A percentile compares a stretch with the other conserved stretches of the same genome.
Evolutionary conservation across 2,888 invertebrate genomes (phyloP).

Genomic region (Rosalia funebris): DNA sequence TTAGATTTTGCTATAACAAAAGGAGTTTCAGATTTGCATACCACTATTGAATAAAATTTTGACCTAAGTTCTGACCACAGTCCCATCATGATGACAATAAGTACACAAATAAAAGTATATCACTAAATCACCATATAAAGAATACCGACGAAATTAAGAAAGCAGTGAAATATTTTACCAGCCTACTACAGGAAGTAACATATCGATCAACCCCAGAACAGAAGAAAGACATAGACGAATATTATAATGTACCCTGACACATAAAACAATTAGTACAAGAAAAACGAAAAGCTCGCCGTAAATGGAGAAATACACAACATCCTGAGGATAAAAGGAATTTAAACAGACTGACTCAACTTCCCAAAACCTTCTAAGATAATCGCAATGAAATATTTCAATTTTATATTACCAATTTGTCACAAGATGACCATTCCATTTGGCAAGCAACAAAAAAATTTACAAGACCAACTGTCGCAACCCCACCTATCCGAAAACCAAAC

Average conservation of each 20-base stretch:
- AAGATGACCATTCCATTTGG: constrained; percentile 7
- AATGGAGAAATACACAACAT: background rate
- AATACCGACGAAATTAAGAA: background rate
- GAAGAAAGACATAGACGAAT: background rate
- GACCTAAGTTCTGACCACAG: constrained; percentile 1
- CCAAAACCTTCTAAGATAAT: background rate
- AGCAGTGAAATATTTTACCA: background rate
- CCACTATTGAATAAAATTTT: background rate
- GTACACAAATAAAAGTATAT: constrained; percentile 3
- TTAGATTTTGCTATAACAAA: constrained; percentile 6
- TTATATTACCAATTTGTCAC: constrained; percentile 5
- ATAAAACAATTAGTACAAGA: background rate
- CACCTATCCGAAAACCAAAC: background rate
- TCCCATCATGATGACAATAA: constrained; percentile 1
- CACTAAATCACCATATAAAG: background rate
- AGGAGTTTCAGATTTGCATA: background rate
- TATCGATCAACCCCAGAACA: background rate
- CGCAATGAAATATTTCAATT: constrained; percentile 3
- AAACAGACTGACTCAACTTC: constrained; percentile 14
- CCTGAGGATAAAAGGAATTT: constrained; percentile 1
- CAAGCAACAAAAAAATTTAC: constrained; percentile 7
- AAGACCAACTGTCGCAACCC: background rate
- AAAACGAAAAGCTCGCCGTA: background rate
- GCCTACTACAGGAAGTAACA: background rate
- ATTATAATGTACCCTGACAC: background rate